Evolutionary conservation across 2,888 invertebrate genomes (phyloP).

Genomic region (Drosophila planitibia): DNA sequence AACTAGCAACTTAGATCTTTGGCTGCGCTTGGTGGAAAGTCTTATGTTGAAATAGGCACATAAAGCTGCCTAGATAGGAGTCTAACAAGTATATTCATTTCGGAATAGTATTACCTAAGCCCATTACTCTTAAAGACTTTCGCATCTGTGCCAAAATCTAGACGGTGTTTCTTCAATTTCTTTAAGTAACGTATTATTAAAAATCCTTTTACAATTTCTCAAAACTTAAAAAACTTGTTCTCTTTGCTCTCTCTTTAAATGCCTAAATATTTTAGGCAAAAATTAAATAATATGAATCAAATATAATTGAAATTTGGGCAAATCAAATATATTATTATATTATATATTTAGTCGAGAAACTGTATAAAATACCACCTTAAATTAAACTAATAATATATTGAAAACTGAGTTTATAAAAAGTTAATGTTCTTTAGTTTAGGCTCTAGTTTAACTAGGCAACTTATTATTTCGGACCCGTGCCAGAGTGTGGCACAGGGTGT

Average conservation of each 20-base stretch:
- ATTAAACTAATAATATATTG: neutral
- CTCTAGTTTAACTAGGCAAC: neutral
- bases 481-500: neutral
- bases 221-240: neutral
- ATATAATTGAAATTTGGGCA: neutral
- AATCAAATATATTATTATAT: neutral
- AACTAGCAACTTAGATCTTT: neutral
- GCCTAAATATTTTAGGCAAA: too few relatives aligned
- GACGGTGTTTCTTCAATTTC: fast-evolving
- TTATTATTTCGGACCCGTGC: neutral
- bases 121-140: neutral
- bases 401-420: neutral
- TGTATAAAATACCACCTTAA: neutral
- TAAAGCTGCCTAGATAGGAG: neutral
- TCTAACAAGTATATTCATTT: neutral
- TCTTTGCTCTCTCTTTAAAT: neutral
- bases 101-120: neutral
- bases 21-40: too few relatives aligned
- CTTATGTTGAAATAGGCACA: neutral
- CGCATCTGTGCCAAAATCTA: neutral
- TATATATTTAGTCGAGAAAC: neutral
- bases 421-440: neutral
- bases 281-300: neutral
- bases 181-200: neutral
- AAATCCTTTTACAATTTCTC: neutral